Evolutionary conservation across 1,140 invertebrate species (phyloP).

Genomic region (Zaprionus lachaisei): DNA sequence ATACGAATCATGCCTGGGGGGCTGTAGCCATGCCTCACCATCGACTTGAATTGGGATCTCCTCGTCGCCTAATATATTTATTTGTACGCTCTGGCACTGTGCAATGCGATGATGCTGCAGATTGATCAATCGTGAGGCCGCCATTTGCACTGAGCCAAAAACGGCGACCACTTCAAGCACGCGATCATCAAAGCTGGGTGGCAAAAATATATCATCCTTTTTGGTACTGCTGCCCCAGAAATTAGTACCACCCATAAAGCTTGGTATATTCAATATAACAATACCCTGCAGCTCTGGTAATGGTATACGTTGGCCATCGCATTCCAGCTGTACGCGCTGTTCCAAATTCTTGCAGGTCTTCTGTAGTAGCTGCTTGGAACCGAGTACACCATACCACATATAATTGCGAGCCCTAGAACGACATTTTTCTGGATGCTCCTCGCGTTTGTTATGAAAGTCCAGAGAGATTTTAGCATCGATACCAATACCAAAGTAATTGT

Average conservation of each 20-base stretch:
- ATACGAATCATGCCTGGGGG: constrained; percentile 97
- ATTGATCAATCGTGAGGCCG: constrained; percentile 96
- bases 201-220: constrained; percentile 94
- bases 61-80: constrained; percentile 96
- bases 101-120: constrained; percentile 98
- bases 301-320: constrained; percentile 95
- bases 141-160: constrained; percentile 98
- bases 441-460: constrained; percentile 98
- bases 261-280: constrained; percentile 98
- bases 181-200: constrained; percentile 96
- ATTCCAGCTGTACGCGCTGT: constrained; percentile 96
- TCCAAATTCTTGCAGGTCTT: constrained; percentile 98
- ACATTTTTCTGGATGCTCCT: constrained; percentile 99
- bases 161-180: constrained; percentile 98
- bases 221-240: constrained; percentile 98
- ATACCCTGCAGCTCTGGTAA: constrained; percentile 97
- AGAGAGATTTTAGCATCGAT: constrained; percentile 99
- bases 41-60: constrained; percentile 97
- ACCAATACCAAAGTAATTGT: constrained; percentile 99
- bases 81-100: constrained; percentile 97
- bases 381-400: constrained; percentile 98
- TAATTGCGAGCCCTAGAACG: constrained; percentile 96
- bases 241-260: constrained; percentile 99
- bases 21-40: constrained; percentile 99
- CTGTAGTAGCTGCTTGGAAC: constrained; percentile 95